These are phyloP conservation scores for Delphinus delphis DNA, from an alignment of 2,113 vertebrate genomes.

Conservation along the genomic window DNA sequence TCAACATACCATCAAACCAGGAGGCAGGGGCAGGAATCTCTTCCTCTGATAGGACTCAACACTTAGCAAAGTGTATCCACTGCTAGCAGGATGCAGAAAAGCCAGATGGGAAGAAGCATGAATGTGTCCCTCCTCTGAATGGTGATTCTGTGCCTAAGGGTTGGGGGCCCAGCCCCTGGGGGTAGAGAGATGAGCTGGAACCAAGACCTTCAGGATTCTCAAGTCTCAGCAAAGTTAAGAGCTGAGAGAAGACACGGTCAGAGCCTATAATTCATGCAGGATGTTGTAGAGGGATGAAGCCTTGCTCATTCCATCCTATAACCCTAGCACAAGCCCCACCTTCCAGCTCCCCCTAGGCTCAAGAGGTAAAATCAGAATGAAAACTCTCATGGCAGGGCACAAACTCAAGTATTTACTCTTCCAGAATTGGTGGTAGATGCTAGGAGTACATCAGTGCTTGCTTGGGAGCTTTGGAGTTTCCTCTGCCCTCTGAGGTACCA, in stretches of 20 bases:
- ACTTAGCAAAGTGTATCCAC: not conserved
- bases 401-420: not conserved
- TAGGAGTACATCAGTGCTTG: not conserved
- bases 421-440: not conserved
- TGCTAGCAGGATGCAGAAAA: not conserved
- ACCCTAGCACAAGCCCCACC: not conserved
- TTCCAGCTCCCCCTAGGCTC: not conserved
- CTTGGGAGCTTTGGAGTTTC: not conserved
- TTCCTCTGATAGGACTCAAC: not conserved
- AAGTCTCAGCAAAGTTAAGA: not conserved
- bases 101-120: not conserved
- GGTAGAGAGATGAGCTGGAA: not conserved
- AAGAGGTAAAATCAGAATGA: not conserved
- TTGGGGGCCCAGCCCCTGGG: not conserved
- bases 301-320: not conserved
- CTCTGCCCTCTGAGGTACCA: not conserved
- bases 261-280: not conserved
- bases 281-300: not conserved
- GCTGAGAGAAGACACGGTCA: not conserved
- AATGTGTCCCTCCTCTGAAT: not conserved
- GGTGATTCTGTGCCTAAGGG: not conserved
- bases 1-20: not conserved
- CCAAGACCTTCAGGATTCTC: not conserved
- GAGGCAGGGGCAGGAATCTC: not conserved
- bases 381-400: not conserved